Conservation (phyloP, 2,113 vertebrate species). For the Halichoerus grypus region DNA sequence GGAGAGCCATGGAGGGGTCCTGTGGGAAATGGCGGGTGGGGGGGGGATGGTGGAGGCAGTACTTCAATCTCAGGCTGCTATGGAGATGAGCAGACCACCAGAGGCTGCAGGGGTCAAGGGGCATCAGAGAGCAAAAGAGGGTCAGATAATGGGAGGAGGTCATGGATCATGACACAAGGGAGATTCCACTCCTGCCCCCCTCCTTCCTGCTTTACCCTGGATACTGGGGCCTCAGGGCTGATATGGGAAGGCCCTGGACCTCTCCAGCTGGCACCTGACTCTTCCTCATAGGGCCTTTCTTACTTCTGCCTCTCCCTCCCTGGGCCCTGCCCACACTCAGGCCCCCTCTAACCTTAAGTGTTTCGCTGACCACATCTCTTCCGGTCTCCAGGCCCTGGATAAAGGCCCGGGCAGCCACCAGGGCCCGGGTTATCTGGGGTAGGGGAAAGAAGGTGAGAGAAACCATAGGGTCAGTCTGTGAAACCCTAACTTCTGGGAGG, state of each 20-base stretch:
- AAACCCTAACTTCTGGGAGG: neutral
- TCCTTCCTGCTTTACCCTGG: neutral
- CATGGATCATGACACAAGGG: neutral
- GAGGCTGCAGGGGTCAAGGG: neutral
- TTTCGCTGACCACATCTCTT: slow-evolving; percentile 91
- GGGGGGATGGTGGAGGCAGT: neutral
- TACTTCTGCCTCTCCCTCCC: neutral
- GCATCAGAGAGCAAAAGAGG: neutral
- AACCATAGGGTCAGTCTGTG: neutral
- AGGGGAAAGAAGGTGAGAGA: slow-evolving; percentile 14
- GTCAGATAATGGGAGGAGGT: slow-evolving; percentile 10
- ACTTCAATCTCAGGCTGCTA: neutral
- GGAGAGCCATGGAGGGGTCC: neutral
- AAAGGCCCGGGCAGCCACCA: slow-evolving; percentile 91
- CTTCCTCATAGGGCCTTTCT: neutral
- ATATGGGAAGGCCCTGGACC: neutral
- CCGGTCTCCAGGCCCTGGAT: slow-evolving; percentile 91
- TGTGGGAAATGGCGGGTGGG: neutral
- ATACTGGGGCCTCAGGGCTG: neutral
- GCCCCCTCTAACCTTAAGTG: slow-evolving; percentile 89
- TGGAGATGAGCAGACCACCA: neutral
- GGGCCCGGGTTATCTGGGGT: slow-evolving; percentile 89
- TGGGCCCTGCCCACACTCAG: neutral
- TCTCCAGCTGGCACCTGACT: neutral
- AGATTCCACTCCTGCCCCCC: neutral